A percentile compares a stretch with the other conserved stretches of the same genome.
Evolutionary conservation across 2,113 vertebrate species (phyloP).

Genomic region (Sapajus apella): DNA sequence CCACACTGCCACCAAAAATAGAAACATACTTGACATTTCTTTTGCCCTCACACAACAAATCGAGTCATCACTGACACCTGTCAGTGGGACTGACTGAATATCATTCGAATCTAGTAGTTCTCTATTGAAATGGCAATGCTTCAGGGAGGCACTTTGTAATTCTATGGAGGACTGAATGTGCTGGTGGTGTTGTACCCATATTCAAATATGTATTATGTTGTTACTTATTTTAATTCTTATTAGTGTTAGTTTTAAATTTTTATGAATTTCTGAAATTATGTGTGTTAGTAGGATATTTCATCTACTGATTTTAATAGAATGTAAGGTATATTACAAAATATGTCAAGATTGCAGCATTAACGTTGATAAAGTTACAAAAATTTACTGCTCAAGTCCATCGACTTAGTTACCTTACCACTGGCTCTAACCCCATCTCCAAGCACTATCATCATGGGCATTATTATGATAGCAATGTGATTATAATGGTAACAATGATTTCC

Average conservation of each 20-base stretch:
- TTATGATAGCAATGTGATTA: neutral
- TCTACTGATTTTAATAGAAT: neutral
- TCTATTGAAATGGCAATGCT: neutral
- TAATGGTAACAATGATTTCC: neutral
- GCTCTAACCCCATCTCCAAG: neutral
- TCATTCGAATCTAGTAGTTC: neutral
- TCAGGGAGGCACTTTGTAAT: neutral
- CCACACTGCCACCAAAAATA: neutral
- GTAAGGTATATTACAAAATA: neutral
- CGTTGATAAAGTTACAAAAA: neutral
- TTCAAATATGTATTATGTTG: neutral
- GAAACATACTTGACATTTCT: neutral
- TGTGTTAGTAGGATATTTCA: neutral
- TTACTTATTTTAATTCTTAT: neutral
- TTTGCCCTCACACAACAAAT: neutral
- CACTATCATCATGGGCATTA: neutral
- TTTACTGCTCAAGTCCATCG: neutral
- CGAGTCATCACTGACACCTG: neutral
- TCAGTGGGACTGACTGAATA: neutral
- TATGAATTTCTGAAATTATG: neutral
- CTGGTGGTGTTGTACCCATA: neutral
- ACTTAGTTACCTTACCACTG: neutral
- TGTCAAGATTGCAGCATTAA: neutral
- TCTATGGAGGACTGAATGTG: neutral
- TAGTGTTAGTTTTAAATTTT: neutral